These are phyloP conservation scores for Scaptomyza parva DNA, from an alignment of 2,888 invertebrate species.

Conservation along the genomic window DNA sequence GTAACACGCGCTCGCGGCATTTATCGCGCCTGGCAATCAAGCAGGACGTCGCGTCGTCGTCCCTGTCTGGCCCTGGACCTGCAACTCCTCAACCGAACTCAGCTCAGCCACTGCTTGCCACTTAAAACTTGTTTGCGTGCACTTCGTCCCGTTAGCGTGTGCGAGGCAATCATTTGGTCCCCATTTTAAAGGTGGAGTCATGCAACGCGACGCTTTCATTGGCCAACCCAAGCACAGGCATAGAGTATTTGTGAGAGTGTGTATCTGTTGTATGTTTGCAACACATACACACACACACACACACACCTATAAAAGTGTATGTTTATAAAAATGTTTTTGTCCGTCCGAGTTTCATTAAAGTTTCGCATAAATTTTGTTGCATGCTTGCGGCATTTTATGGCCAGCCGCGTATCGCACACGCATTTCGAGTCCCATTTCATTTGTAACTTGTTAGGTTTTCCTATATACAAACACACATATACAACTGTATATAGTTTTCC, in stretches of 20 bases:
- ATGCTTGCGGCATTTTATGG: constrained; percentile 69
- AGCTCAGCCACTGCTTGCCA: constrained; percentile 35
- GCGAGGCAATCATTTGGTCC: constrained; percentile 49
- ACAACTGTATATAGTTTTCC: constrained; percentile 57
- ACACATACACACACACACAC: not conserved
- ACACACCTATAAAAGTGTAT: not conserved
- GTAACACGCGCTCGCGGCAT: constrained; percentile 58
- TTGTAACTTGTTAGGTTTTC: constrained; percentile 55
- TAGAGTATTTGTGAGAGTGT: constrained; percentile 3
- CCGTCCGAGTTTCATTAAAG: constrained; percentile 69
- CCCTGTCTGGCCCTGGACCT: constrained; percentile 42
- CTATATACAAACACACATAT: constrained; percentile 25
- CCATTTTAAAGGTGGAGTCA: constrained; percentile 79
- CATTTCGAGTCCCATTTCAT: constrained; percentile 72
- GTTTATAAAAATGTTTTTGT: constrained; percentile 19
- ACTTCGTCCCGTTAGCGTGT: constrained; percentile 51
- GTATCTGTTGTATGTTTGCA: constrained; percentile 10
- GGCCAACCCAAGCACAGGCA: constrained; percentile 39
- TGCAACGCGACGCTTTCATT: constrained; percentile 61
- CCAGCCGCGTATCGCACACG: constrained; percentile 68
- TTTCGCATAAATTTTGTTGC: constrained; percentile 82
- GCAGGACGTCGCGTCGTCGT: constrained; percentile 72
- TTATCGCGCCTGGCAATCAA: constrained; percentile 72
- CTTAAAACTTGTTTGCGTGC: constrained; percentile 50
- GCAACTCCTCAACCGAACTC: constrained; percentile 24